Base-by-base conservation (phyloP, 2,888 invertebrate genomes). In the Caenorhabditis uteleia region DNA sequence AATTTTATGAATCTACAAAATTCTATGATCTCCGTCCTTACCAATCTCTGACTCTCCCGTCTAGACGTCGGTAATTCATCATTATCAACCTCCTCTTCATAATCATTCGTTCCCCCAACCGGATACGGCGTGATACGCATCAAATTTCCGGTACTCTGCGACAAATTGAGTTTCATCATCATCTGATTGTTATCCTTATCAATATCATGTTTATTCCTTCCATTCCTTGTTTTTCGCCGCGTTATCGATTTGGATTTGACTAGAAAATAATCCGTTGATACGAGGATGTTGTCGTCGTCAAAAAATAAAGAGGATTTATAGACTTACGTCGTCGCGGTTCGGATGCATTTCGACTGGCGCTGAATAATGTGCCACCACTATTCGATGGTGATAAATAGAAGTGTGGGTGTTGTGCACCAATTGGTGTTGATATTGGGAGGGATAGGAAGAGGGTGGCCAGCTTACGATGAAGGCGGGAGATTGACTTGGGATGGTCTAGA, bases 301-400 rank as follows among this genome's bases (percentile, higher is more conserved):
- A 34, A 34, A 12, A 14, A 34, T 14, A 12, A 34, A n/a, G 34
- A 34, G n/a, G n/a, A 34, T n/a, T 5, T n/a, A 34, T 34, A 5
- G 8, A 10, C 8, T 14, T 12, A 40, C 43, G 18, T 27, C 43
- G 16, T 27, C 43, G 29, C 10, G 26, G 8, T 29, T 14, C 31
- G 7, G 31, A 7, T 29, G 8, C 8, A 10, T 23, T 16, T 44
- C 23, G 23, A 12, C 23, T 16, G 44, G 16, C 44, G 21, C 8
- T 14, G 31, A 14, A 7, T 29, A n/a, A n/a, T n/a, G n/a, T n/a
- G n/a, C n/a, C n/a, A n/a, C n/a, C n/a, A 43, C 27, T 26, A 18
- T 68, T 67, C 6, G 68, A 59, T 3, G 71, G 68, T 2, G 71
- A 71, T 5, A 68, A 36, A 39, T 59, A 70, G 54, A 71, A 71